Evolutionary conservation across 2,888 invertebrate species (phyloP), one percentile per base, ranked within the genome.

Genomic region (Cosmia pyralina): DNA sequence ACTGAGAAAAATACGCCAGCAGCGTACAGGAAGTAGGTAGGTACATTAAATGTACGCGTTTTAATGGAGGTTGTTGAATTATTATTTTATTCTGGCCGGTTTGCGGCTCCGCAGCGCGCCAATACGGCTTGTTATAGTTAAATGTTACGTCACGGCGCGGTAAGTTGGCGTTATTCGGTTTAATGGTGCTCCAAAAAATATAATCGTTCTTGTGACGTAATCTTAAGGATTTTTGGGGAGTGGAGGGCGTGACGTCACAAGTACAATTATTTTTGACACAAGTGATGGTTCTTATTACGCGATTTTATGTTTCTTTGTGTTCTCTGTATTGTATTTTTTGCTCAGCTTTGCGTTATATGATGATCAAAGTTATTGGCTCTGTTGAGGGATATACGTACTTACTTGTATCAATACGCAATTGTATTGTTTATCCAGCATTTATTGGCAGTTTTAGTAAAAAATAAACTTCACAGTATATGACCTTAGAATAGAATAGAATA

Each of bases 1-100:
- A 79, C 77, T 63, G 81, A 85, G 83, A 86, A 87, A 88, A 89
- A 88, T 88, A 88, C 83, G 85, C 86, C 84, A 86, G 87, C 81
- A 88, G 87, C 81, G 88, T 82, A 87, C 87, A 85, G 85, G 81
- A 88, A 89, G 86, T 66, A 73, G 80, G 74, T 85, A 88, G 80
- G 74, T 85, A 88, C 79, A 88, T 89, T 88, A 86, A 90, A 88
- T 87, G 83, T 84, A 86, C 86, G 75, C 74, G 78, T 82, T 86
- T 81, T 79, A 85, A 84, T 85, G 77, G 75, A 81, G 68, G 73
- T 75, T 79, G 76, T 78, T 79, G 81, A 85, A 77, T 83, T 86
- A 86, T 86, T 86, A 80, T 86, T 83, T 80, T 79, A 75, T 81
- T 80, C 69, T 48, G 68, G 65, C 75, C 69, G 81, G 67, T 82